Evolutionary conservation across 2,113 vertebrate genomes (phyloP).

Genomic region (Erythrocercus mccallii): DNA sequence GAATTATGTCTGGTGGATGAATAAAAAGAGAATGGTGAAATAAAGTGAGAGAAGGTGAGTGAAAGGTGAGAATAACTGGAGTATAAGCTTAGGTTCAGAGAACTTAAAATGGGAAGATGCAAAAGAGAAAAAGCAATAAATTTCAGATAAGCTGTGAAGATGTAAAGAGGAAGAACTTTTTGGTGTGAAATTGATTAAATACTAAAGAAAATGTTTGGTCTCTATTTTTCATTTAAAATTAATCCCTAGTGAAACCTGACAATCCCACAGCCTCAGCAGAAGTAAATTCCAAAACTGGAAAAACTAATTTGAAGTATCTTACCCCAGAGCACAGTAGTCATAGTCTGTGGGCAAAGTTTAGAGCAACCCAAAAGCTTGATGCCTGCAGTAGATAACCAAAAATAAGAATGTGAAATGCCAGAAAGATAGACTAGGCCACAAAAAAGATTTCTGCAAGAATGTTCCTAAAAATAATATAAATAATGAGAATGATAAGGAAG

Average conservation of each 20-base stretch:
- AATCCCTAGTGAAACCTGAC: not conserved
- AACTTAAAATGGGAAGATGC: not conserved
- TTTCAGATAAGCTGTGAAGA: not conserved
- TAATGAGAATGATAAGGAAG: not conserved
- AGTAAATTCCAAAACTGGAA: not conserved
- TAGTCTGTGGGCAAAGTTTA: not conserved
- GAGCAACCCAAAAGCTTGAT: not conserved
- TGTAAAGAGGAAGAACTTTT: not conserved
- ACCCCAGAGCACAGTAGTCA: not conserved
- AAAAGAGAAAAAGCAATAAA: not conserved
- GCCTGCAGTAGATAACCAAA: not conserved
- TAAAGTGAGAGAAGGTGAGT: not conserved
- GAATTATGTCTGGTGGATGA: not conserved
- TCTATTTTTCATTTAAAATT: not conserved
- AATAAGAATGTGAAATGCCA: not conserved
- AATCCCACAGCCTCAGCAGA: not conserved
- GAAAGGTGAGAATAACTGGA: not conserved
- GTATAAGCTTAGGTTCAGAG: not conserved
- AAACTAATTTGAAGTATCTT: not conserved
- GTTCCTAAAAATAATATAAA: not conserved
- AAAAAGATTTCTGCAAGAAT: not conserved
- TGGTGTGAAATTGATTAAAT: not conserved
- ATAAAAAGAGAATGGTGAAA: not conserved
- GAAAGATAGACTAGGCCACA: not conserved
- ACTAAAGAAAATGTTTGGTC: not conserved